Percentiles rank a stretch among this genome's conserved stretches.
phyloP scores from a whole-genome alignment of 2,113 vertebrate genomes.

The Epinephelus moara region DNA sequence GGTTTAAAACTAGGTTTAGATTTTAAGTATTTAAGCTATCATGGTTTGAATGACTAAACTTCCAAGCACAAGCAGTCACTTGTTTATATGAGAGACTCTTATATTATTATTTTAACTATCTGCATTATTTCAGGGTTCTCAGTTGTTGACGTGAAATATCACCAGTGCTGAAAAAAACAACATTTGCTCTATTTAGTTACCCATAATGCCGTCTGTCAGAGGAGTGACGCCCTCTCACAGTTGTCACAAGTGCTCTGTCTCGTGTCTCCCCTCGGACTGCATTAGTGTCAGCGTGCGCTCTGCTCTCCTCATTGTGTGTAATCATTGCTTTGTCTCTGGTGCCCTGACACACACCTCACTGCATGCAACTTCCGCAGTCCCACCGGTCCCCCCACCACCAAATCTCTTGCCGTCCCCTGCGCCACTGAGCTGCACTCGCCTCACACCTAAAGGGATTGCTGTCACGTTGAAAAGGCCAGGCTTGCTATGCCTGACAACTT shows the following conservation, averaged over 20 bases:
- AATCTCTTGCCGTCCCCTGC: conserved; percentile 73
- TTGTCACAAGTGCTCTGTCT: conserved; percentile 81
- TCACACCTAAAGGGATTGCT: conserved; percentile 83
- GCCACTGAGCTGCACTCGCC: conserved; percentile 76
- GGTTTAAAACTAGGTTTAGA: not conserved
- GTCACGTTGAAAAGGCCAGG: conserved; percentile 79
- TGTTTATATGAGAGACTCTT: not conserved
- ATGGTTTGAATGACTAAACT: not conserved
- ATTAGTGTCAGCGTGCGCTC: conserved; percentile 81
- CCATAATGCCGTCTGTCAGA: conserved; percentile 73
- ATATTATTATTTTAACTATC: not conserved
- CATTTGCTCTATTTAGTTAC: conserved; percentile 61
- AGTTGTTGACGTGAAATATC: conserved; percentile 30
- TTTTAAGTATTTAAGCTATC: not conserved
- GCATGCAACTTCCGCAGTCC: conserved; percentile 81
- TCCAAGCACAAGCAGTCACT: not conserved
- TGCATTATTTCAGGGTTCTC: not conserved
- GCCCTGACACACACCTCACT: conserved; percentile 84
- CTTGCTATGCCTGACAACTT: conserved; percentile 85
- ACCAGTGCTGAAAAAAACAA: not conserved
- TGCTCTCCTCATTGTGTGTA: conserved; percentile 80
- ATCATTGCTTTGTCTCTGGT: conserved; percentile 81
- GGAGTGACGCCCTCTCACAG: conserved; percentile 78
- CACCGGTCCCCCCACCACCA: conserved; percentile 60
- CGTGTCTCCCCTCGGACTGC: conserved; percentile 80